phyloP scores from a whole-genome alignment of 2,888 invertebrate species.

The Megalurothrips usitatus region DNA sequence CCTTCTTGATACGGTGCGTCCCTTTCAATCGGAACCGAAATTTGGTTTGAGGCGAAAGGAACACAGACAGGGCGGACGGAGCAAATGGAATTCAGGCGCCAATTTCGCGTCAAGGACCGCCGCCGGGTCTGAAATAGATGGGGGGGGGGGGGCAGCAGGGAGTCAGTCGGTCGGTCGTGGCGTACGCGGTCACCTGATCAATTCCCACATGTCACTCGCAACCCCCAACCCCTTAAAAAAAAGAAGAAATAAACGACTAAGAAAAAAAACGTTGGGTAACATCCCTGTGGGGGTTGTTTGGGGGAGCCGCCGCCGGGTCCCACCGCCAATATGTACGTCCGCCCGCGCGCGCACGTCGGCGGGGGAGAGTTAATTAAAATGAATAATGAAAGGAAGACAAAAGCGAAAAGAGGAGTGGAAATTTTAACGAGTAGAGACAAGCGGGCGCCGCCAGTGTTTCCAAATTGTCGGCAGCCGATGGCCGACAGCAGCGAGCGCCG shows the following conservation, averaged over 20 bases:
- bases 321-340: not conserved
- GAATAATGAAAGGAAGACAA: not conserved
- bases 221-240: not conserved
- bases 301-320: no score
- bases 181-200: no score
- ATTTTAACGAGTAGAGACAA: not conserved
- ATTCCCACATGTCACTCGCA: not conserved
- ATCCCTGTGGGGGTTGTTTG: no score
- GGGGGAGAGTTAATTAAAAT: conserved; percentile 15
- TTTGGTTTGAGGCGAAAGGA: not conserved
- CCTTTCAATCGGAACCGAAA: not conserved
- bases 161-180: not conserved
- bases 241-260: not conserved
- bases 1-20: not conserved
- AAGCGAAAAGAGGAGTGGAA: not conserved
- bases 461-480: no score
- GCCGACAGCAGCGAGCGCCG: no score
- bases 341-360: not conserved
- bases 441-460: not conserved
- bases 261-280: not conserved
- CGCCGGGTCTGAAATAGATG: not conserved
- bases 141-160: not conserved
- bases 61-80: not conserved
- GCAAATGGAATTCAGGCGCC: conserved; percentile 19
- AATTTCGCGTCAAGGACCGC: conserved; percentile 1